Evolutionary conservation across 2,113 vertebrate species (phyloP), one percentile per base, ranked within the genome.

Genomic region (Myrmophylax atrothorax): DNA sequence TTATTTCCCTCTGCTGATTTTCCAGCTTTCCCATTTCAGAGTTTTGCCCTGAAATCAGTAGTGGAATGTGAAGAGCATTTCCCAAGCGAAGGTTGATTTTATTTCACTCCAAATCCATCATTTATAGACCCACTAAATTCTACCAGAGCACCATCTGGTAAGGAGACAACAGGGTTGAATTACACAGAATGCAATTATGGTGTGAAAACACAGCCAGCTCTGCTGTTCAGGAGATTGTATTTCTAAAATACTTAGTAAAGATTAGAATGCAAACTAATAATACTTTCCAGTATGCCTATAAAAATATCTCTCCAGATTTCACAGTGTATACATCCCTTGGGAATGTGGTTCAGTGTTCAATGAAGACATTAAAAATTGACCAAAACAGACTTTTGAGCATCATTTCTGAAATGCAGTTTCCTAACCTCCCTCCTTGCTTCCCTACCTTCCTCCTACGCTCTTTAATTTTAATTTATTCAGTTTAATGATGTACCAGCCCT

Each of bases 231-330:
- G 95, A 89, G 89, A 62, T 76, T 82, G 62, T 85, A 49, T 24
- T 89, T 64, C 87, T 94, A 87, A 96, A 96, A 94, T 87, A 87
- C 73, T 95, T 94, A 85, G 82, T 23, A 93, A 94, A 80, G 85
- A 94, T 90, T 67, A 78, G 79, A 66, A 84, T 49, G 44, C 83
- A 93, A 94, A 91, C 91, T 85, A 94, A 83, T 90, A 85, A 94
- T 86, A 81, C 72, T 70, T 87, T 85, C 84, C 85, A 88, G n/a
- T 47, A 55, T 64, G 67, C 29, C 38, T 72, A 44, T 86, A 87
- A 96, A 95, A 95, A 84, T 70, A 63, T 46, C 56, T 66, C 67
- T 66, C n/a, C 55, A 20, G 13, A 69, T 77, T 93, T 88, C 76
- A 49, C n/a, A 60, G 59, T 10, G 24, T 67, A 35, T 42, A 50